Conservation (phyloP, 2,888 invertebrate genomes). For the Ennomos erosarius region DNA sequence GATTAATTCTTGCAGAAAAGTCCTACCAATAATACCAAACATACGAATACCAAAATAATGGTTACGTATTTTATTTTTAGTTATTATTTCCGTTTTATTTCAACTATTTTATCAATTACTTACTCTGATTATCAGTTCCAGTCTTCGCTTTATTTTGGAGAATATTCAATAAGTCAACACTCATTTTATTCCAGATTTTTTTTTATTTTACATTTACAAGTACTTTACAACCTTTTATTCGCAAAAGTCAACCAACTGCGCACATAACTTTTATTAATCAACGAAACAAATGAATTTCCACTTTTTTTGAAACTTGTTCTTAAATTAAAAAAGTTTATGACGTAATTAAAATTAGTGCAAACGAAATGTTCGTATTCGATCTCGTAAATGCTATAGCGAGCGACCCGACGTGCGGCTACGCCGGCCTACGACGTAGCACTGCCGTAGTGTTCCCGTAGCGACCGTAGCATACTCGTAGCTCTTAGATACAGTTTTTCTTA, state of each 20-base stretch:
- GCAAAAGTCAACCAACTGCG: conserved; percentile 3
- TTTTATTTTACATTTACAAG: conserved; percentile 40
- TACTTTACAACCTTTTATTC: conserved; percentile 34
- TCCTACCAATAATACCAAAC: too few species aligned
- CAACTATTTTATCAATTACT: conserved; percentile 38
- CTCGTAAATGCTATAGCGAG: conserved; percentile 53
- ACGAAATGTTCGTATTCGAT: conserved; percentile 25
- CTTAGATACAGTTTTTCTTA: conserved; percentile 6
- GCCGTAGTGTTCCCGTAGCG: conserved; percentile 47
- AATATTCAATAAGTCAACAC: conserved; percentile 65
- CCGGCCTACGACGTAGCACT: conserved; percentile 78
- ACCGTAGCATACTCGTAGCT: conserved; percentile 32
- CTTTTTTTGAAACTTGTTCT: too few species aligned
- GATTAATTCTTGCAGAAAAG: too few species aligned
- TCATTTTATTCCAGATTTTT: conserved; percentile 63
- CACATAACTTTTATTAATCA: too few species aligned
- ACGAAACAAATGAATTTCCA: too few species aligned
- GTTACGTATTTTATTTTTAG: too few species aligned
- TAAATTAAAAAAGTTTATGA: too few species aligned
- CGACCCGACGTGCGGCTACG: conserved; percentile 70
- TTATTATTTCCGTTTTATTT: too few species aligned
- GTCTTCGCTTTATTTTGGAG: conserved; percentile 63
- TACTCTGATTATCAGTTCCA: conserved; percentile 58
- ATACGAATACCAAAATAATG: too few species aligned
- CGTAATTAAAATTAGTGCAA: neutral